Conservation (phyloP, 2,797 vertebrate species). For the Cirrhinus mrigala region DNA sequence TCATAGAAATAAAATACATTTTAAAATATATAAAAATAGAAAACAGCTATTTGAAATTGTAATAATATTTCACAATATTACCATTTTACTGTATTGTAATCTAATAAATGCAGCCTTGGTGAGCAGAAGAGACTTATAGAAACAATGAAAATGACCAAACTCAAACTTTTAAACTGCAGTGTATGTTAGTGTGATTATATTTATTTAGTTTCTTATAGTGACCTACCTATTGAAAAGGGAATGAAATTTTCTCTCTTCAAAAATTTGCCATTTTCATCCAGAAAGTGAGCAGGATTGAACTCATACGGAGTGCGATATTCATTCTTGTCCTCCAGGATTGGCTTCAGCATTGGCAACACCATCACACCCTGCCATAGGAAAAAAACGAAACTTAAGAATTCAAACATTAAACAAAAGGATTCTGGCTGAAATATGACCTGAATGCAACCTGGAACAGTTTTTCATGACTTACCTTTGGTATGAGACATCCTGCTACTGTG, state of each 20-base stretch:
- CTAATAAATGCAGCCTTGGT: neutral
- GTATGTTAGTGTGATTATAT: neutral
- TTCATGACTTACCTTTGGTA: conserved; percentile 59
- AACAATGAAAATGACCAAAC: too few relatives aligned
- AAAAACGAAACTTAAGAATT: neutral
- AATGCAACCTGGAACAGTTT: neutral
- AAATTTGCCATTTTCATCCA: conserved; percentile 62
- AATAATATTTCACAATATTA: neutral
- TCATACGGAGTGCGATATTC: conserved; percentile 51
- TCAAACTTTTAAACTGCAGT: neutral
- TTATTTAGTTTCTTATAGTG: neutral
- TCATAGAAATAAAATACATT: neutral
- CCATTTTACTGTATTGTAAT: neutral
- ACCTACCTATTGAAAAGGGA: conserved; percentile 60
- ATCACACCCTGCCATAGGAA: conserved; percentile 44
- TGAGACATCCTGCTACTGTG: conserved; percentile 51
- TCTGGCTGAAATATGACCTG: neutral
- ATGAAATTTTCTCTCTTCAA: conserved; percentile 61
- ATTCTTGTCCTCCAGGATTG: conserved; percentile 53
- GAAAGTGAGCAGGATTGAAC: conserved; percentile 62
- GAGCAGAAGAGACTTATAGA: neutral
- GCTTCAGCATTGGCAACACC: conserved; percentile 57
- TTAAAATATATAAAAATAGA: neutral
- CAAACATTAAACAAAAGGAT: neutral
- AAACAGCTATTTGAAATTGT: neutral